These are phyloP conservation scores for Paracanthobrama guichenoti DNA, from an alignment of 2,113 vertebrate genomes.

Conservation along the genomic window DNA sequence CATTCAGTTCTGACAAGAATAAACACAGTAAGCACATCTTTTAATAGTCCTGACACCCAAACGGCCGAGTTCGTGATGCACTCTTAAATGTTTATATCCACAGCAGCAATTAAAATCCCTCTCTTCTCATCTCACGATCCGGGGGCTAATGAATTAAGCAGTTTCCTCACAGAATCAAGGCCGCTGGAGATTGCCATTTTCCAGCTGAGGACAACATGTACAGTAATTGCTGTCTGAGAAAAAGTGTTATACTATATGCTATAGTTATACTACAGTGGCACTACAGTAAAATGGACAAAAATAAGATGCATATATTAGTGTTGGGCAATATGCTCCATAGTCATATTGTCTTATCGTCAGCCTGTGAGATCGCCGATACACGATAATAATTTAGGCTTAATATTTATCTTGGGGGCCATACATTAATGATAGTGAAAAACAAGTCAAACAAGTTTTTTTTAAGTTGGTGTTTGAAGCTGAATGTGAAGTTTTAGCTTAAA, in stretches of 20 bases:
- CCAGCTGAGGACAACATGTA: constrained; percentile 18
- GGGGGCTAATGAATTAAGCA: constrained; percentile 40
- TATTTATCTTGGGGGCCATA: too few relatives aligned
- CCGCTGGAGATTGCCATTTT: not conserved
- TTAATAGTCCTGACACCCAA: constrained; percentile 50
- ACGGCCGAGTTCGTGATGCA: constrained; percentile 40
- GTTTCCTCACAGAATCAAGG: constrained; percentile 29
- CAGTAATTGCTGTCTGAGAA: not conserved
- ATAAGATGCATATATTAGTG: too few relatives aligned
- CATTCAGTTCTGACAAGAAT: constrained; percentile 48
- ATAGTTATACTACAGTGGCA: not conserved
- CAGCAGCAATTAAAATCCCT: constrained; percentile 40
- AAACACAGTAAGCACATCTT: constrained; percentile 46
- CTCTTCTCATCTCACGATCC: constrained; percentile 9
- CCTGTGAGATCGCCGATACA: too few relatives aligned
- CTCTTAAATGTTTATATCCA: constrained; percentile 56
- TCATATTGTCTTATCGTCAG: too few relatives aligned
- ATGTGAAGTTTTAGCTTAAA: too few relatives aligned
- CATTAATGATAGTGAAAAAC: too few relatives aligned
- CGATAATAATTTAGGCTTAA: too few relatives aligned
- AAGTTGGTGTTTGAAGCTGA: too few relatives aligned
- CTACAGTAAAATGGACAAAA: not conserved
- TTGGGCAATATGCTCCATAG: too few relatives aligned
- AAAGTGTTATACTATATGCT: too few relatives aligned
- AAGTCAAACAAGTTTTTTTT: too few relatives aligned